Percentiles rank a stretch among this genome's conserved stretches.
phyloP scores from a whole-genome alignment of 2,113 vertebrate species.

The Toxotes chatareus region DNA sequence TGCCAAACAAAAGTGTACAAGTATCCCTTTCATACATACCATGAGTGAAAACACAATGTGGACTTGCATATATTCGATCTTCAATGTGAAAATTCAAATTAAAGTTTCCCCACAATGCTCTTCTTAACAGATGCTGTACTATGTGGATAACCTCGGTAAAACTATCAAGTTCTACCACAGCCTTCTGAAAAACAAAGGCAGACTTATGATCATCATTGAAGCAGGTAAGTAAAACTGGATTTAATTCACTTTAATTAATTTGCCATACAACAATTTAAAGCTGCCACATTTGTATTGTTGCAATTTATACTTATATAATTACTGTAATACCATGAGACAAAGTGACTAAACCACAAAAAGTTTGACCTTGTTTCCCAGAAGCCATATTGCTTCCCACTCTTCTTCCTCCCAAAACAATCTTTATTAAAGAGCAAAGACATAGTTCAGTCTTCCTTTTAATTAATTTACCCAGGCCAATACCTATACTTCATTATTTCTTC shows the following conservation, averaged over 20 bases:
- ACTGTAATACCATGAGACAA: neutral
- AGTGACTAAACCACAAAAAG: neutral
- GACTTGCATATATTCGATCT: neutral
- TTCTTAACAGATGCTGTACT: constrained; percentile 84
- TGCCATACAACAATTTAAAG: neutral
- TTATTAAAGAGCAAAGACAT: neutral
- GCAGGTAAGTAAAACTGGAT: constrained; percentile 69
- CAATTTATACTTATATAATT: neutral
- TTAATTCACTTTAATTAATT: neutral
- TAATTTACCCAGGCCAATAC: neutral
- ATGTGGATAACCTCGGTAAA: constrained; percentile 75
- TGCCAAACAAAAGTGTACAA: neutral
- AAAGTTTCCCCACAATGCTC: neutral
- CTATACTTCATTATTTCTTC: neutral
- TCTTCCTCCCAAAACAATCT: neutral
- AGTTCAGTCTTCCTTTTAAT: neutral
- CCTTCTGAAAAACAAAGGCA: constrained; percentile 79
- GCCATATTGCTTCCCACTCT: neutral
- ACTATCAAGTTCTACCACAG: constrained; percentile 85
- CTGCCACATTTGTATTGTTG: neutral
- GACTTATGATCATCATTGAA: constrained; percentile 84
- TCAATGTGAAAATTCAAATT: neutral
- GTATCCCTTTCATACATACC: neutral
- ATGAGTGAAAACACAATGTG: neutral
- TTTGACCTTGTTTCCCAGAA: neutral